Percentiles rank a stretch among this genome's conserved stretches.
phyloP scores from a whole-genome alignment of 1,140 invertebrate genomes.

The Calliphora vicina region DNA sequence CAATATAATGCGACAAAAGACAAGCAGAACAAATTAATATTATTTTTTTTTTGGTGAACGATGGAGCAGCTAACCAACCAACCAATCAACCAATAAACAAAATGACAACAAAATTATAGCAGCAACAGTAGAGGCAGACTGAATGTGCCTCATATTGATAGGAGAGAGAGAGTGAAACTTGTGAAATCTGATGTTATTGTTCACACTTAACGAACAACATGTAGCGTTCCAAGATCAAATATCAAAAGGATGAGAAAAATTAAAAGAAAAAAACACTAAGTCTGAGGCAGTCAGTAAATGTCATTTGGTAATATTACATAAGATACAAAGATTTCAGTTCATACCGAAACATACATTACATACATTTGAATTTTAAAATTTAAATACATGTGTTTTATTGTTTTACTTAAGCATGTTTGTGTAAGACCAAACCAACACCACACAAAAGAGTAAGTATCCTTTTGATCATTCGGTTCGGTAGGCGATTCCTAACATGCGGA shows the following conservation, averaged over 20 bases:
- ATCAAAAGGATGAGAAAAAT: background rate
- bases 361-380: background rate
- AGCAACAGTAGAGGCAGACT: too few species aligned
- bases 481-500: conserved; percentile 35
- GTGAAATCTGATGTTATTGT: conserved; percentile 14
- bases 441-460: background rate
- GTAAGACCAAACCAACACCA: background rate
- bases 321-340: too few species aligned
- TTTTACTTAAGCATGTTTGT: background rate
- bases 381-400: background rate
- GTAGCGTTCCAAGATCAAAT: background rate
- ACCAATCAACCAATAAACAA: too few species aligned
- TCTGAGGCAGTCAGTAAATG: background rate
- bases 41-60: conserved; percentile 10
- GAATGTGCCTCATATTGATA: background rate
- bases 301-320: background rate
- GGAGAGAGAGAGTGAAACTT: background rate
- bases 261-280: background rate
- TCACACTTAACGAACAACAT: conserved; percentile 16
- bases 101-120: too few species aligned
- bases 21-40: conserved; percentile 26
- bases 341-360: too few species aligned
- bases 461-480: background rate
- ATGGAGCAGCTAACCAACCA: background rate
- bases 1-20: background rate